These are phyloP conservation scores for Trichonephila inaurata DNA, from an alignment of 1,140 invertebrate genomes.

Conservation along the genomic window DNA sequence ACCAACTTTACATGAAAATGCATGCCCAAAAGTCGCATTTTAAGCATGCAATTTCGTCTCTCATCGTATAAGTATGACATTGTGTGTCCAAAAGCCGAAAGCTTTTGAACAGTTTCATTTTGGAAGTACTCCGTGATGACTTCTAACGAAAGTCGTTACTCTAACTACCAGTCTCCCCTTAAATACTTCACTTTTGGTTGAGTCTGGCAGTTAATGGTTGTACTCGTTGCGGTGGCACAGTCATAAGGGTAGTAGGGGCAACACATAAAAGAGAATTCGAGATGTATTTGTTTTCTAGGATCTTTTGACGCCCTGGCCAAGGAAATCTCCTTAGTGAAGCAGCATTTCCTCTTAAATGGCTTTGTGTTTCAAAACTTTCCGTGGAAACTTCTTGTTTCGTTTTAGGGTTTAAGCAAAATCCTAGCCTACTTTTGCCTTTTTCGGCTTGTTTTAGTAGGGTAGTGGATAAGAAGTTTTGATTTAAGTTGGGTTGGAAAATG, in stretches of 20 bases:
- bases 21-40: background rate
- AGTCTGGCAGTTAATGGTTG: slow-evolving; percentile 61
- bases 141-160: slow-evolving; percentile 41
- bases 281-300: slow-evolving; percentile 37
- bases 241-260: slow-evolving; percentile 16
- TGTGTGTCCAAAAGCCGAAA: background rate
- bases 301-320: slow-evolving; percentile 30
- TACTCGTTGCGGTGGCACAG: slow-evolving; percentile 60
- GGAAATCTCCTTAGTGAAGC: slow-evolving; percentile 47
- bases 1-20: too few species aligned
- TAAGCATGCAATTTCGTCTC: background rate
- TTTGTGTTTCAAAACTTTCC: slow-evolving; percentile 12
- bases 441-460: background rate
- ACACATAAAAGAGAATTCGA: slow-evolving; percentile 4
- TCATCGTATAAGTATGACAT: background rate
- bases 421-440: background rate
- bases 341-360: slow-evolving; percentile 32
- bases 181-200: slow-evolving; percentile 68
- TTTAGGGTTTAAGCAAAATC: background rate
- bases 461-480: background rate
- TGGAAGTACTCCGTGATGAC: background rate
- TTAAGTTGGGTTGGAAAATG: background rate
- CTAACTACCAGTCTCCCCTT: slow-evolving; percentile 30
- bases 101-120: background rate
- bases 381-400: slow-evolving; percentile 30